Evolutionary conservation across 2,113 vertebrate species (phyloP).

Genomic region (Geothlypis trichas): DNA sequence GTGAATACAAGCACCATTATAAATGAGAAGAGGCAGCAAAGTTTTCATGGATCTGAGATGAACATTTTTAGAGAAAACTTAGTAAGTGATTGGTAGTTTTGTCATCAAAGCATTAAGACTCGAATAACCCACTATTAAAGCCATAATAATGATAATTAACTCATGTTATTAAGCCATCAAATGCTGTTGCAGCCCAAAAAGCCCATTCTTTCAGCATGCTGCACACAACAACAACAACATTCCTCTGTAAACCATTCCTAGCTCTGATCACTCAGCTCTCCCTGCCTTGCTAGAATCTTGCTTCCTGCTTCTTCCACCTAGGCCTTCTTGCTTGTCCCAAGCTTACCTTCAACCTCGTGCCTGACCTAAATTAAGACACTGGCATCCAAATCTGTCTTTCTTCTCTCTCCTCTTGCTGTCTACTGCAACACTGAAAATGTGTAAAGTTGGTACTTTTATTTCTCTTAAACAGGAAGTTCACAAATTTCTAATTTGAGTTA

Average conservation of each 20-base stretch:
- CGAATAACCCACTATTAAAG: background rate
- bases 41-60: background rate
- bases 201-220: background rate
- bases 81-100: background rate
- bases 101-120: background rate
- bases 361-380: background rate
- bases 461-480: background rate
- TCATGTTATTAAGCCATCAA: background rate
- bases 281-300: background rate
- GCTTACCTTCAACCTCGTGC: background rate
- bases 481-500: background rate
- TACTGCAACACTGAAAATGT: background rate
- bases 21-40: background rate
- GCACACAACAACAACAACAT: background rate
- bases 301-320: background rate
- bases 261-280: background rate
- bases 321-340: background rate
- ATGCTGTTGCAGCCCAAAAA: background rate
- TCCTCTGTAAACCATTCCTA: background rate
- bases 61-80: background rate
- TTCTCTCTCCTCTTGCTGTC: background rate
- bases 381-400: background rate
- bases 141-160: background rate
- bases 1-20: background rate
- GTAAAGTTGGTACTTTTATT: background rate